A percentile compares a stretch with the other conserved stretches of the same genome.
Conservation (phyloP, 2,888 invertebrate species). For the Aphrophora alni region DNA sequence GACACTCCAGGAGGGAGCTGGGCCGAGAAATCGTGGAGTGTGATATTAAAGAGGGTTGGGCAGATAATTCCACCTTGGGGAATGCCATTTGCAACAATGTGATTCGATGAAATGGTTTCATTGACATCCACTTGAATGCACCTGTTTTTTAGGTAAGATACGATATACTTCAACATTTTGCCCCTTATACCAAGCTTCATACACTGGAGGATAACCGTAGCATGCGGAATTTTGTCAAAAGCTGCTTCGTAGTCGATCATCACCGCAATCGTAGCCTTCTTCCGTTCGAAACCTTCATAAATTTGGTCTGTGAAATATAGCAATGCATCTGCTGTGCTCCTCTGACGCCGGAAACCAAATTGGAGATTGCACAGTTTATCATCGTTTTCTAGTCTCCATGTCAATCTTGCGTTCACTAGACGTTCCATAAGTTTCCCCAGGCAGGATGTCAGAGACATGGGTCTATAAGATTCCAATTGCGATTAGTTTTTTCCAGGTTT, state of each 20-base stretch:
- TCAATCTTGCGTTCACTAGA: neutral
- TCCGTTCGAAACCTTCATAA: neutral
- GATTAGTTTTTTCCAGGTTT: neutral
- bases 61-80: neutral
- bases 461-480: neutral
- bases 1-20: neutral
- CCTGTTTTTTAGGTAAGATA: neutral
- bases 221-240: no score
- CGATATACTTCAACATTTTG: neutral
- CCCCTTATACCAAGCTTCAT: neutral
- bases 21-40: neutral
- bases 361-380: no score
- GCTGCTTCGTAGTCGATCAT: neutral
- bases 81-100: neutral
- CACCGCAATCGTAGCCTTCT: neutral
- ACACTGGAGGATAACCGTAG: no score
- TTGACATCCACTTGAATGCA: neutral
- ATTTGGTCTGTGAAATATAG: neutral
- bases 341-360: no score
- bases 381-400: no score
- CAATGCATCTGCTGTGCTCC: neutral
- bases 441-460: neutral
- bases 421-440: slow-evolving; percentile 11
- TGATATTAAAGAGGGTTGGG: neutral
- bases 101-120: neutral